Evolutionary conservation across 2,113 vertebrate genomes (phyloP).

Genomic region (Phaethornis superciliosus): DNA sequence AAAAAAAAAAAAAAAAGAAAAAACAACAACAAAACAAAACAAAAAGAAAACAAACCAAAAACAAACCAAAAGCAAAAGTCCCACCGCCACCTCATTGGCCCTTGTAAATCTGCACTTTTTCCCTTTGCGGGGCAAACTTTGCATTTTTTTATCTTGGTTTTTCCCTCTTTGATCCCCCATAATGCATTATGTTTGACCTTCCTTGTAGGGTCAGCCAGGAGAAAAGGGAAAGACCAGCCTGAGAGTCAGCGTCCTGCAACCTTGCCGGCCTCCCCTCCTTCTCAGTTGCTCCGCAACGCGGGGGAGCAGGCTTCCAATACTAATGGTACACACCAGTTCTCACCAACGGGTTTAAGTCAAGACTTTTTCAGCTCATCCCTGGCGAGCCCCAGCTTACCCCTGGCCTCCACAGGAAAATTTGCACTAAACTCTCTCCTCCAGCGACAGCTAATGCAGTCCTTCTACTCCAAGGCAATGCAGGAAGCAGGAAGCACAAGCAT

Average conservation of each 20-base stretch:
- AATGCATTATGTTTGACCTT: constrained; percentile 99
- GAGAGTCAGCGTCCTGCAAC: constrained; percentile 88
- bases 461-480: constrained; percentile 98
- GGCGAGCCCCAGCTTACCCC: constrained; percentile 85
- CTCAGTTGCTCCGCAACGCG: constrained; percentile 87
- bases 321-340: constrained; percentile 94
- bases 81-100: constrained; percentile 78
- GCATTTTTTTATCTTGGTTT: constrained; percentile 86
- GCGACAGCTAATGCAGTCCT: constrained; percentile 97
- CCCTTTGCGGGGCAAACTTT: constrained; percentile 83
- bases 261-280: constrained; percentile 88
- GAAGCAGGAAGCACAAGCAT: constrained; percentile 92
- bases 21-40: neutral
- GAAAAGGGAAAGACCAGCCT: constrained; percentile 96
- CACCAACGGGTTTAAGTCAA: constrained; percentile 95
- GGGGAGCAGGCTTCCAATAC: constrained; percentile 90
- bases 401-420: constrained; percentile 96
- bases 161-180: constrained; percentile 95
- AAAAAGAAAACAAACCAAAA: constrained; percentile 53
- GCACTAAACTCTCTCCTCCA: constrained; percentile 97
- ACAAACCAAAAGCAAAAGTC: constrained; percentile 62
- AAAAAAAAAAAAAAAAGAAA: constrained; percentile 15
- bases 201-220: constrained; percentile 99
- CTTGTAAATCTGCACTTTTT: constrained; percentile 80
- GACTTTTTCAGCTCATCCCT: constrained; percentile 93